These are phyloP conservation scores for Carabus problematicus DNA, from an alignment of 2,888 invertebrate genomes.

Conservation along the genomic window DNA sequence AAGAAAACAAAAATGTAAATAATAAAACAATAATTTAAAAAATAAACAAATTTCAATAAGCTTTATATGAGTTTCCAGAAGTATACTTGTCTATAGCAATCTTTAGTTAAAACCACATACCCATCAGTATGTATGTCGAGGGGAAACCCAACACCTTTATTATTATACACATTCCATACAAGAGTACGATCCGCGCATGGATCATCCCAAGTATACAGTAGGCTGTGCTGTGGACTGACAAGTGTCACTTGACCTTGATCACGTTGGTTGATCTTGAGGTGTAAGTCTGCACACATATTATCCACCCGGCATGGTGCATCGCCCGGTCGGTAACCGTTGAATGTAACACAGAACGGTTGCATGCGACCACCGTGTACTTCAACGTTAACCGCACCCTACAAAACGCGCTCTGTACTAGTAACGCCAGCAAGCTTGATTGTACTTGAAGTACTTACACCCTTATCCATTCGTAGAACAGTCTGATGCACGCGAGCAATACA, in stretches of 20 bases:
- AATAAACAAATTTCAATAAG: slow-evolving; percentile 5
- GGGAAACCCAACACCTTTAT: slow-evolving; percentile 74
- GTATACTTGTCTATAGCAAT: neutral
- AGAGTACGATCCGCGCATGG: slow-evolving; percentile 75
- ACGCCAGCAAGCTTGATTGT: neutral
- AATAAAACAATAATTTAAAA: neutral
- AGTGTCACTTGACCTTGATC: slow-evolving; percentile 72
- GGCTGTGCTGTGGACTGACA: slow-evolving; percentile 76
- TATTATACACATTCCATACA: slow-evolving; percentile 84
- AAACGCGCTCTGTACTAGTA: slow-evolving; percentile 46
- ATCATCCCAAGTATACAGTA: slow-evolving; percentile 87
- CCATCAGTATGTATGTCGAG: slow-evolving; percentile 76
- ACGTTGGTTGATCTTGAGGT: slow-evolving; percentile 78
- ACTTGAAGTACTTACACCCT: slow-evolving; percentile 68
- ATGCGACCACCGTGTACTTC: slow-evolving; percentile 77
- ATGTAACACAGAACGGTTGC: slow-evolving; percentile 75
- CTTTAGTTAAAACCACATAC: slow-evolving; percentile 53
- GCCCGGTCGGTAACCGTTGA: slow-evolving; percentile 76
- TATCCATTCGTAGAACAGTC: slow-evolving; percentile 83
- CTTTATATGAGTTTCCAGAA: neutral
- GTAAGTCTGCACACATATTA: slow-evolving; percentile 83
- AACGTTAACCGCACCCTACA: slow-evolving; percentile 72
- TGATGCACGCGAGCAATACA: slow-evolving; percentile 72
- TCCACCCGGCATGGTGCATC: slow-evolving; percentile 84
- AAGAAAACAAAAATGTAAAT: neutral